Evolutionary conservation across 2,113 vertebrate genomes (phyloP), one percentile per base, ranked within the genome.

Genomic region (Diadophis punctatus): DNA sequence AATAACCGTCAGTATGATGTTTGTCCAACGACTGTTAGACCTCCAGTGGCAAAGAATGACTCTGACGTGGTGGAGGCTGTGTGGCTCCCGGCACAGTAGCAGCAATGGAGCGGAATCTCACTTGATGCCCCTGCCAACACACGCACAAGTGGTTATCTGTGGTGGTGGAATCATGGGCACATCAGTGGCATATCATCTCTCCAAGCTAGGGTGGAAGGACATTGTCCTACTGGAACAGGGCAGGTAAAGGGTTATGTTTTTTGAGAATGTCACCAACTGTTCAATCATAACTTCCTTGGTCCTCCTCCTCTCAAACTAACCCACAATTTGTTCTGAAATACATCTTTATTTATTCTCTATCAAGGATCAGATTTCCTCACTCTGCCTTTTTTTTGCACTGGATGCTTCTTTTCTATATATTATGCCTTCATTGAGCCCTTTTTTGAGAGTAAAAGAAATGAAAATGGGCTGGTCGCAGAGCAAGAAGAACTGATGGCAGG

Each of bases 191-290:
- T 99, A 99, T 96, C 99, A 99, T 95, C 98, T 99, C 14, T 98
- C 99, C 95, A 99, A 98, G 95, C 97, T 99, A 96, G 99, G 99
- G 1, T 99, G 98, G 99, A 99, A 98, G 60, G 98, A 99, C 90
- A 95, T 99, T 11, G 97, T 99, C 63, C 97, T 99, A 30, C 96
- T 99, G 94, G 99, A 99, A 93, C 99, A 99, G 97, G 99, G 99
- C 96, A 99, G 99, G 99, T 99, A 96, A 98, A 97, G 52, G 85
- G 14, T 11, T 0, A 12, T 11, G 4, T 55, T 80, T 80, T 20
- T 80, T 80, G 74, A 80, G 18, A 8, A 22, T 1, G 74, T 22
- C 34, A 43, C 74, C 74, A 20, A 9, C 34, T 68, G 63, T 16
- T 30, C 63, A 16, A 18, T 80, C 63, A 68, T 68, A n/a, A n/a